These are phyloP conservation scores for Ciona savignyi DNA, from an alignment of 23 tunicate species.

Conservation along the genomic window DNA sequence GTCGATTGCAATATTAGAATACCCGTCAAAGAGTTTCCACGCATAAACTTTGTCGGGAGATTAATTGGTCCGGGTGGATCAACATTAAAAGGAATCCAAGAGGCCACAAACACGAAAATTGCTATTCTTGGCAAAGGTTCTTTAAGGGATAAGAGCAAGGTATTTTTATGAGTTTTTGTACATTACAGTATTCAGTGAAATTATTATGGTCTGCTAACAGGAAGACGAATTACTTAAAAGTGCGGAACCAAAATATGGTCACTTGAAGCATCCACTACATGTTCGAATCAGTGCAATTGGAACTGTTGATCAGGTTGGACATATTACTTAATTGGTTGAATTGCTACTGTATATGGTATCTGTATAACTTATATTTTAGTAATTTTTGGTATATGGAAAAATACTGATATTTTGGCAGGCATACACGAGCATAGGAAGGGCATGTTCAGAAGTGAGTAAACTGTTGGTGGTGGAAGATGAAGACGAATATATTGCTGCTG, in stretches of 20 bases:
- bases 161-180: neutral
- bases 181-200: neutral
- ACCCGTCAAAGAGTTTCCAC: constrained; percentile 60
- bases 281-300: constrained; percentile 46
- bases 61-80: constrained; percentile 93
- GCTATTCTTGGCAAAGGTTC: constrained; percentile 95
- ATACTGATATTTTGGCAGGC: constrained; percentile 19
- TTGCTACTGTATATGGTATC: too few relatives aligned
- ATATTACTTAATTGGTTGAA: neutral
- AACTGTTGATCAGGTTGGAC: constrained; percentile 62
- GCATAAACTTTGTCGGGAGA: constrained; percentile 80
- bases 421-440: constrained; percentile 45
- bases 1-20: constrained; percentile 35
- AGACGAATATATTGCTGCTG: constrained; percentile 24
- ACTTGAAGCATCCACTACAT: constrained; percentile 79
- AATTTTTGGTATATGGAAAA: too few relatives aligned
- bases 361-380: too few relatives aligned
- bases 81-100: constrained; percentile 84
- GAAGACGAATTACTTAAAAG: constrained; percentile 47
- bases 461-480: constrained; percentile 57
- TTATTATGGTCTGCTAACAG: constrained; percentile 9
- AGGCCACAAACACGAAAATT: constrained; percentile 61
- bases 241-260: constrained; percentile 51
- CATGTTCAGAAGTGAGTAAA: constrained; percentile 59
- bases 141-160: constrained; percentile 74